Base-by-base conservation (phyloP, 2,113 vertebrate species). In the Phasianus colchicus region DNA sequence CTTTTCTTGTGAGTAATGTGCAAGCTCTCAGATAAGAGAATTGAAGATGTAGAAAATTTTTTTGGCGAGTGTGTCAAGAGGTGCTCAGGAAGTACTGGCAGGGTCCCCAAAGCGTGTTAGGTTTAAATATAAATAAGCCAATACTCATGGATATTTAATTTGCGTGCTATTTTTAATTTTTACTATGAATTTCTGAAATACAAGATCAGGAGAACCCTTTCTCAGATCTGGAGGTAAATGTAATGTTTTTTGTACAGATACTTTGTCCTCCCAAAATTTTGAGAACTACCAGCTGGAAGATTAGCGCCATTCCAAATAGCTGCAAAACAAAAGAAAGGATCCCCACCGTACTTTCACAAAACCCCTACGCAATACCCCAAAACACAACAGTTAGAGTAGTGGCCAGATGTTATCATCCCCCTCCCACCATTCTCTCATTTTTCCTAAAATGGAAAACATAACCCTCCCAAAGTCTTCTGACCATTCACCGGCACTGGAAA, bases 1-100 rank as follows among this genome's bases (percentile, higher is more conserved):
- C 16, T 90, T 89, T 95, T 66, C 81, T 67, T 70, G 22, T 89
- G 74, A 79, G 40, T 89, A 91, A 72, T 83, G 61, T 70, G 47
- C 42, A 55, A 58, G 30, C 63, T 75, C 22, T 42, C 73, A 88
- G 86, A 83, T 36, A 74, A 72, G 89, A 78, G 34, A 89, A 74
- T 87, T 60, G 61, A 91, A 93, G 70, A 66, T 85, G 38, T 83
- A 77, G 91, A 76, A 73, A 73, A 55, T 72, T 89, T 40, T 92
- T 5, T 5, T 84, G 40, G 18, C 52, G 20, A 91, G 32, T 7
- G 2, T 40, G 75, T 7, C 22, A 64, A 61, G 77, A 83, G 74
- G 72, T 40, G 19, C 36, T 80, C 47, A 86, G 64, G 38, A n/a
- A 4, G 10, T 57, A 64, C 74, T 77, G 61, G 10, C n/a, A 88